Conservation (phyloP, 2,797 vertebrate genomes). For the Limnodromus scolopaceus region DNA sequence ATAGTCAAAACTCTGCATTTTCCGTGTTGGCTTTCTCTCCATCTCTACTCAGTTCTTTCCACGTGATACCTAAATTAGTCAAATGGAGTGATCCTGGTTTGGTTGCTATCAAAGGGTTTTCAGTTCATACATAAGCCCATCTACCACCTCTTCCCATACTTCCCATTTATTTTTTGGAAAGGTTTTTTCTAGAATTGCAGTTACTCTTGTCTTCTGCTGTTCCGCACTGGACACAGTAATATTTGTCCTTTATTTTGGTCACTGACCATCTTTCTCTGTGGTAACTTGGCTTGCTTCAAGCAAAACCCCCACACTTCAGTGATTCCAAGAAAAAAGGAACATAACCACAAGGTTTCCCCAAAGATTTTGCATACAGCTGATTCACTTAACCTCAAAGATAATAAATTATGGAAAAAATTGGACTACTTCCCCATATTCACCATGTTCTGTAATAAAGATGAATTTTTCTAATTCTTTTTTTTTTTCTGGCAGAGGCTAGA, state of each 20-base stretch:
- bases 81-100: background rate
- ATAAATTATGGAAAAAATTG: conserved; percentile 36
- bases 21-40: background rate
- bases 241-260: conserved; percentile 12
- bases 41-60: background rate
- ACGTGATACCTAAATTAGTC: background rate
- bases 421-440: background rate
- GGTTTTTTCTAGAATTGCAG: background rate
- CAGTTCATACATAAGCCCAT: background rate
- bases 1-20: background rate
- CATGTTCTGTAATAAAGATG: background rate
- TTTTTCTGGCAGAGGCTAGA: background rate
- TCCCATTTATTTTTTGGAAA: background rate
- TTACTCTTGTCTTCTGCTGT: background rate
- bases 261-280: background rate
- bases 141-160: background rate
- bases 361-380: conserved; percentile 49
- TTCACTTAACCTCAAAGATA: conserved; percentile 36
- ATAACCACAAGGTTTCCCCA: conserved; percentile 29
- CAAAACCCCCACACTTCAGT: conserved; percentile 36
- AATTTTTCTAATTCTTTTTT: background rate
- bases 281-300: conserved; percentile 33
- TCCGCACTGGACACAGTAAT: background rate
- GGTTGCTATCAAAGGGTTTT: background rate
- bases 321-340: conserved; percentile 62